A percentile compares a stretch with the other conserved stretches of the same genome.
Conservation (phyloP, 2,888 invertebrate genomes). For the Laothoe populi region DNA sequence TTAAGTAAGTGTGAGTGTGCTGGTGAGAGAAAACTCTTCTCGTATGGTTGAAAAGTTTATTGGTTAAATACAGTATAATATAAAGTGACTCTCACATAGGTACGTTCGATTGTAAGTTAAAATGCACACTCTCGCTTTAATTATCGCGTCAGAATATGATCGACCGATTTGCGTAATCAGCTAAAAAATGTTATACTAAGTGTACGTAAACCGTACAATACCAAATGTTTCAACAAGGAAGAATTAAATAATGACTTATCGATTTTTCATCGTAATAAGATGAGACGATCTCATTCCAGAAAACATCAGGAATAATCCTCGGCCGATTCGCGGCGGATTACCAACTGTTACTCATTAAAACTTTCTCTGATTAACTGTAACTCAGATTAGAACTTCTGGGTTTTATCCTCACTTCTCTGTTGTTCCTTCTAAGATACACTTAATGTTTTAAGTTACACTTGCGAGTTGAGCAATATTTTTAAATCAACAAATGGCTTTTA, state of each 20-base stretch:
- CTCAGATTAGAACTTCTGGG: background rate
- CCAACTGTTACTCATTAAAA: slow-evolving; percentile 33
- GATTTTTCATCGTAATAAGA: background rate
- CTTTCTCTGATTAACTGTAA: slow-evolving; percentile 34
- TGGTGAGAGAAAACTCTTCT: no score
- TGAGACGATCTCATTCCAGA: background rate
- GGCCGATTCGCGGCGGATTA: background rate
- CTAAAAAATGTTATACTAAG: no score
- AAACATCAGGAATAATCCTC: background rate
- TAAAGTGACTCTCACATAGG: no score
- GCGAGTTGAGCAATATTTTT: background rate
- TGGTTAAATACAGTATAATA: no score
- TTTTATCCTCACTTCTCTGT: slow-evolving; percentile 11
- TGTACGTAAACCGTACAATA: no score
- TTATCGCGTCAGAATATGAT: no score
- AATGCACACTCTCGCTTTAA: no score
- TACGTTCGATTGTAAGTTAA: no score
- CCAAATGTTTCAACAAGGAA: background rate
- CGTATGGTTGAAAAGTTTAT: no score
- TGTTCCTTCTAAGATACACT: slow-evolving; percentile 4
- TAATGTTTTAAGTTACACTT: background rate
- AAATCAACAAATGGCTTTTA: background rate
- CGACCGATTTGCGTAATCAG: no score
- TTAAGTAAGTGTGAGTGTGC: no score
- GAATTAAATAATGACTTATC: background rate